Conservation (phyloP, 2,797 vertebrate species). For the Simalia tracyae region DNA sequence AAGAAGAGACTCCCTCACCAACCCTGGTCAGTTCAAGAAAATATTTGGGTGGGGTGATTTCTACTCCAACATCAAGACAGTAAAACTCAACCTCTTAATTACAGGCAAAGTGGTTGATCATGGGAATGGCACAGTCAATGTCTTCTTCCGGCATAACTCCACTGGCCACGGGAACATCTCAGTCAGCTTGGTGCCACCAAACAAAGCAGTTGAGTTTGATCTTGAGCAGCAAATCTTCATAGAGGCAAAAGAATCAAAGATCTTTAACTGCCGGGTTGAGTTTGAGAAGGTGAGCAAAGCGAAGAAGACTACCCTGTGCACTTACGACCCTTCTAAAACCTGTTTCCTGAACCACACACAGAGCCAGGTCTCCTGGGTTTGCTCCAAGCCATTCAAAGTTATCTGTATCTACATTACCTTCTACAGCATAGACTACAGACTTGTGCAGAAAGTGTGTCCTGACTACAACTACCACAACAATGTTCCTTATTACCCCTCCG, state of each 20-base stretch:
- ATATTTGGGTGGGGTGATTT: slow-evolving; percentile 98
- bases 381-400: slow-evolving; percentile 95
- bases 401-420: slow-evolving; percentile 98
- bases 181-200: slow-evolving; percentile 92
- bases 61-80: slow-evolving; percentile 98
- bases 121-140: slow-evolving; percentile 94
- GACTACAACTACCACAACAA: slow-evolving; percentile 95
- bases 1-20: slow-evolving; percentile 80
- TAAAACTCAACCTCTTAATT: slow-evolving; percentile 94
- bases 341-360: slow-evolving; percentile 96
- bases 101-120: slow-evolving; percentile 98
- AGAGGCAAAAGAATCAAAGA: slow-evolving; percentile 97
- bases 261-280: slow-evolving; percentile 96
- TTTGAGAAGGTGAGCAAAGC: slow-evolving; percentile 94
- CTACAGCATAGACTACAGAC: slow-evolving; percentile 95
- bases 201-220: slow-evolving; percentile 93
- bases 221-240: slow-evolving; percentile 95
- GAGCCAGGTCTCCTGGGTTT: slow-evolving; percentile 95
- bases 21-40: slow-evolving; percentile 89
- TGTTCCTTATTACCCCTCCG: slow-evolving; percentile 92
- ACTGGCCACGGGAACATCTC: slow-evolving; percentile 97
- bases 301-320: slow-evolving; percentile 92
- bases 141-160: slow-evolving; percentile 97
- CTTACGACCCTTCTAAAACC: slow-evolving; percentile 92
- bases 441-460: slow-evolving; percentile 96